Conservation (phyloP, 2,113 vertebrate species). For the Australoheros scitulus region DNA sequence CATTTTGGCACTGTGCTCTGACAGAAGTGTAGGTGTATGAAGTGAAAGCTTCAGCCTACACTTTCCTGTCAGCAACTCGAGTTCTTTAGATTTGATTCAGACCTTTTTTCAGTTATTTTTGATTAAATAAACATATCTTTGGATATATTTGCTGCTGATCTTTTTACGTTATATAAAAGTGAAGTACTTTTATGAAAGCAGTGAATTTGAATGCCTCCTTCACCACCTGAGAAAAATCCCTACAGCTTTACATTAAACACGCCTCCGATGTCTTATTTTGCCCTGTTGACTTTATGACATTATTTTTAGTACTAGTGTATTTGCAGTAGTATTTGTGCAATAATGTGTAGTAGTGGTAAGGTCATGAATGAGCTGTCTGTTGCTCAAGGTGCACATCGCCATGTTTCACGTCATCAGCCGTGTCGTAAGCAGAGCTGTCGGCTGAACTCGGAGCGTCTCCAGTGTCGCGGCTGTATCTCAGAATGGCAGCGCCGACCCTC, state of each 20-base stretch:
- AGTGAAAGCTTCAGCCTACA: not conserved
- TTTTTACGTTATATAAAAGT: not conserved
- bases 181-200: not conserved
- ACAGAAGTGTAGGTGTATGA: not conserved
- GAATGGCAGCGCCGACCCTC: slow-evolving; percentile 30
- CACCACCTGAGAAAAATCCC: not conserved
- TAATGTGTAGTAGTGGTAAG: not conserved
- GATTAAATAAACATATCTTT: not conserved
- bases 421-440: not conserved
- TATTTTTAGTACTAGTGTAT: not conserved
- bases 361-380: slow-evolving; percentile 1
- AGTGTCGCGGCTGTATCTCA: not conserved
- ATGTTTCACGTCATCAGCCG: not conserved
- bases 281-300: not conserved
- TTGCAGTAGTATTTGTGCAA: not conserved
- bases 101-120: not conserved
- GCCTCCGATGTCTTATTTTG: not conserved
- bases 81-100: not conserved
- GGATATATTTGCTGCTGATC: not conserved
- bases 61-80: not conserved
- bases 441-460: not conserved
- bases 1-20: not conserved
- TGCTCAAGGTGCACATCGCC: not conserved
- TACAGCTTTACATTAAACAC: accelerated
- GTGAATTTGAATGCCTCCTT: not conserved